Percentiles rank a stretch among this genome's conserved stretches.
Evolutionary conservation across 2,797 vertebrate genomes (phyloP).

Genomic region (Halcyon smyrnensis): DNA sequence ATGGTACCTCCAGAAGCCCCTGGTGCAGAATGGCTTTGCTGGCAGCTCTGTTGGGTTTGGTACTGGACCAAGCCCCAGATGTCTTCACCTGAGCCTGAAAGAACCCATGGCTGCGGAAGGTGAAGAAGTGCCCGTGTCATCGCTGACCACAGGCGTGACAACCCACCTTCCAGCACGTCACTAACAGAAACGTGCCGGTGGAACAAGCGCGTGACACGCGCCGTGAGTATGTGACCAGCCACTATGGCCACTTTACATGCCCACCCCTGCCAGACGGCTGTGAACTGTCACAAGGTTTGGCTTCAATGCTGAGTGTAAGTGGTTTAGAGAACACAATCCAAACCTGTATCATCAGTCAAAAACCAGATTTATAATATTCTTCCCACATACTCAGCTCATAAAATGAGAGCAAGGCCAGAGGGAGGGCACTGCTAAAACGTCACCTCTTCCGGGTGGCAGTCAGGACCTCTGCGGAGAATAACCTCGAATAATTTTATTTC

Average conservation of each 20-base stretch:
- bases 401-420: not conserved
- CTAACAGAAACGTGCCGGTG: fast-evolving
- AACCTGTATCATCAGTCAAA: not conserved
- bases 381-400: not conserved
- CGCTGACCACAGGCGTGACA: not conserved
- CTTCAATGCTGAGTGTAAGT: fast-evolving
- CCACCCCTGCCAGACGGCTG: fast-evolving
- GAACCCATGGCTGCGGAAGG: not conserved
- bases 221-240: fast-evolving
- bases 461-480: not conserved
- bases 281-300: not conserved
- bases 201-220: not conserved
- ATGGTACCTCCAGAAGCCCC: fast-evolving
- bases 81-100: not conserved
- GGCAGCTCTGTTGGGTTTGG: not conserved
- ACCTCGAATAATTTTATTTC: not conserved
- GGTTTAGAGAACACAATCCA: not conserved
- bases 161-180: fast-evolving
- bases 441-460: too few relatives aligned
- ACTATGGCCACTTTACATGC: fast-evolving
- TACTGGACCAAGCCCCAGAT: not conserved
- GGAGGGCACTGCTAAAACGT: fast-evolving
- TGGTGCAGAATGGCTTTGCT: too few relatives aligned
- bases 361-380: fast-evolving
- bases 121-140: not conserved